A percentile compares a stretch with the other conserved stretches of the same genome.
Conservation (phyloP, 2,888 invertebrate genomes). For the Nomada ferruginata region DNA sequence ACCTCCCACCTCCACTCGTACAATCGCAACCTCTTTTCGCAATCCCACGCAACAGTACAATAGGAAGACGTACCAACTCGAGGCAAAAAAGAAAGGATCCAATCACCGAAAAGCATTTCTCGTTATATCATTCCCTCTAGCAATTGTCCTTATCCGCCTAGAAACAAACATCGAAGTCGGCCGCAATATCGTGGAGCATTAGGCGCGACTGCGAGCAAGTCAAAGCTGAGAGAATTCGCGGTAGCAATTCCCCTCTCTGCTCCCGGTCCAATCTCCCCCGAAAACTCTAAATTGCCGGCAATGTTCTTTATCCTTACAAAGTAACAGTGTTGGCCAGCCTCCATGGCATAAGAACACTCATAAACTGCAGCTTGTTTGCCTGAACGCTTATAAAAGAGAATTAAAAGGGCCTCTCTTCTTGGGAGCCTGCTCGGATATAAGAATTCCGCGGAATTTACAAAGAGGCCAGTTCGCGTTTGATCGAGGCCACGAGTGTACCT, state of each 20-base stretch:
- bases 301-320: slow-evolving; percentile 44
- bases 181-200: background rate
- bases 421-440: slow-evolving; percentile 60
- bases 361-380: slow-evolving; percentile 68
- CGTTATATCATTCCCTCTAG: background rate
- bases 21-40: background rate
- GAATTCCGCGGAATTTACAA: slow-evolving; percentile 64
- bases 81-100: background rate
- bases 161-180: background rate
- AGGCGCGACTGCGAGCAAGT: background rate
- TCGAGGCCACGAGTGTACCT: slow-evolving; percentile 41
- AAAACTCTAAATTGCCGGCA: slow-evolving; percentile 38
- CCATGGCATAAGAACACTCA: slow-evolving; percentile 58
- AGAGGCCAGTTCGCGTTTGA: slow-evolving; percentile 46
- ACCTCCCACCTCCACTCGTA: background rate
- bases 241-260: background rate
- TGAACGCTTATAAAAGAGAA: slow-evolving; percentile 67
- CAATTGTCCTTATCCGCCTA: background rate
- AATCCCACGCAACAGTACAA: background rate
- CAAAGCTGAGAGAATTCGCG: slow-evolving; percentile 1
- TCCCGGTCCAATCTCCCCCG: slow-evolving; percentile 3
- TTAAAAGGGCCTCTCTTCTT: slow-evolving; percentile 55
- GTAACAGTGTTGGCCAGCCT: slow-evolving; percentile 53
- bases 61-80: background rate
- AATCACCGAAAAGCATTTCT: background rate